Evolutionary conservation across 1,140 invertebrate species (phyloP).

Genomic region (Branchinecta lynchi): DNA sequence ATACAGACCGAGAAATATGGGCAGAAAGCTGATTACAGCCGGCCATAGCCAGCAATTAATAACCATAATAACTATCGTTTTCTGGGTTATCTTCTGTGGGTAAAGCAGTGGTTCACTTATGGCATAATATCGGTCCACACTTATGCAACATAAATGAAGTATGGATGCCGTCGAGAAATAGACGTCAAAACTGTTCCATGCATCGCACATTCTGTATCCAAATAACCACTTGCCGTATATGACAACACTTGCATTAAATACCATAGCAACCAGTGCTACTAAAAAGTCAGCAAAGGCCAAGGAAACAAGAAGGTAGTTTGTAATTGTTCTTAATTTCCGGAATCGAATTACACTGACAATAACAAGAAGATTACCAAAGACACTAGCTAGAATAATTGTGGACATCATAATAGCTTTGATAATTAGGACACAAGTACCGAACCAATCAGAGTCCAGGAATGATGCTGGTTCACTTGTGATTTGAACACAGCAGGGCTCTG

Average conservation of each 20-base stretch:
- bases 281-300: conserved; percentile 73
- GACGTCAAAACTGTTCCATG: conserved; percentile 89
- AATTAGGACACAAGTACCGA: conserved; percentile 35
- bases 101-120: conserved; percentile 78
- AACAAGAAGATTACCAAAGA: conserved; percentile 61
- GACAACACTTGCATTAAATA: conserved; percentile 76
- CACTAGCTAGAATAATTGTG: conserved; percentile 63
- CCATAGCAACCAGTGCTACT: conserved; percentile 76
- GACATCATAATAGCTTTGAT: conserved; percentile 56
- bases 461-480: no score
- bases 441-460: conserved; percentile 25
- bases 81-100: conserved; percentile 70
- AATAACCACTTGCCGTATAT: conserved; percentile 59
- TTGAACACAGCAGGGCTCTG: not conserved
- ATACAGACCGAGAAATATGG: conserved; percentile 85
- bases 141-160: conserved; percentile 83
- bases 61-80: conserved; percentile 75
- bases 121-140: conserved; percentile 74
- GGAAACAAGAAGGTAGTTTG: conserved; percentile 88
- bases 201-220: conserved; percentile 69
- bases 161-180: conserved; percentile 90
- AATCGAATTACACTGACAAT: conserved; percentile 63
- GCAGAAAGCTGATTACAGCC: conserved; percentile 80
- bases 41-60: conserved; percentile 78
- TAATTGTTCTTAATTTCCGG: conserved; percentile 72